phyloP scores from a whole-genome alignment of 2,797 vertebrate species.

The Heliangelus exortis region DNA sequence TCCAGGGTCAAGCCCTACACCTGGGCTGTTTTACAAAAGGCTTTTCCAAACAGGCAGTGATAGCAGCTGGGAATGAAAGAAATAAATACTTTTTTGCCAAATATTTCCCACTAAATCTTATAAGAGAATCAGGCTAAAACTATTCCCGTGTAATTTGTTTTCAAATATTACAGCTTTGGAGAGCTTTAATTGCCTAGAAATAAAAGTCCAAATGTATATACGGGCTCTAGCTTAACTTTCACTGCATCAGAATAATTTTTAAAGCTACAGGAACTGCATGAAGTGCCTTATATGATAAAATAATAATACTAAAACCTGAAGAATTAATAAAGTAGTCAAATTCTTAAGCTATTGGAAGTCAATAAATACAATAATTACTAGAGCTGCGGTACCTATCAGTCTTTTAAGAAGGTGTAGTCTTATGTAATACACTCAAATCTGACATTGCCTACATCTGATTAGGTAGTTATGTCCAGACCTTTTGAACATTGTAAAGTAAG shows the following conservation, averaged over 20 bases:
- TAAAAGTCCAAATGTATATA: not conserved
- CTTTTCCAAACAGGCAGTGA: not conserved
- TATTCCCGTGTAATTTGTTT: not conserved
- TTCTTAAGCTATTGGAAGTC: not conserved
- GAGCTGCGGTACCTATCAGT: not conserved
- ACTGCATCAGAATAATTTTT: not conserved
- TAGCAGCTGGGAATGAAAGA: not conserved
- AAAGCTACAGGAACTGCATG: not conserved
- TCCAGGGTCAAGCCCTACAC: not conserved
- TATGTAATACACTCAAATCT: not conserved
- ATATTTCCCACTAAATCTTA: not conserved
- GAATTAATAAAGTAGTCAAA: conserved; percentile 6
- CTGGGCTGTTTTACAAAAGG: not conserved
- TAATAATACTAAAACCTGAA: not conserved
- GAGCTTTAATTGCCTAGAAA: not conserved
- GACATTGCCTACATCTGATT: not conserved
- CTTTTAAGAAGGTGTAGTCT: not conserved
- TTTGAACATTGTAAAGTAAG: not conserved
- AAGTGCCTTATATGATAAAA: not conserved
- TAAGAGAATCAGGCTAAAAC: not conserved
- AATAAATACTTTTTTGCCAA: not conserved
- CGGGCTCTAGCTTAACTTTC: not conserved
- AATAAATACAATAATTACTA: not conserved
- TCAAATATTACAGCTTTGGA: not conserved
- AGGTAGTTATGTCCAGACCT: not conserved